A percentile compares a stretch with the other conserved stretches of the same genome.
These are phyloP conservation scores for Cheilosia urbana DNA, from an alignment of 2,888 invertebrate genomes.

Conservation along the genomic window DNA sequence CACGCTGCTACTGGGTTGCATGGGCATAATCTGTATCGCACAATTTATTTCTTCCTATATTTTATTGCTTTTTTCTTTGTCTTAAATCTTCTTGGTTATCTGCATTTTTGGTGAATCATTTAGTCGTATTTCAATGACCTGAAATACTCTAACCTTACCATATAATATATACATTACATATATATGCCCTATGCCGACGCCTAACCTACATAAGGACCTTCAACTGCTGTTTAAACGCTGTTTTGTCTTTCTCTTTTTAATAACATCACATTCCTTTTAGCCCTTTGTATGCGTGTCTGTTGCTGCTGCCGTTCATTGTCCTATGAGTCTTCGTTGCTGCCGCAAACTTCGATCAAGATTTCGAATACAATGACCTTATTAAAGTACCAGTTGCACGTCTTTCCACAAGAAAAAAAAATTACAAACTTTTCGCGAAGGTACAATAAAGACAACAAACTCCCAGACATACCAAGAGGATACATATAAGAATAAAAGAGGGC, in stretches of 20 bases:
- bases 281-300: conserved; percentile 1
- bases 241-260: background rate
- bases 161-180: background rate
- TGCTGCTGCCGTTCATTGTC: conserved; percentile 4
- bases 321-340: conserved; percentile 4
- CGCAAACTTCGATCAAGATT: conserved; percentile 49
- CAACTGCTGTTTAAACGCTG: conserved; percentile 8
- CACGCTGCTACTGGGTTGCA: too few relatives aligned
- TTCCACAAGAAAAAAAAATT: conserved; percentile 8
- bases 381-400: conserved; percentile 49
- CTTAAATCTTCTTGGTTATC: too few relatives aligned
- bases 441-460: conserved; percentile 44
- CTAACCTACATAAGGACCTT: background rate
- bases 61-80: too few relatives aligned
- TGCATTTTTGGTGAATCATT: too few relatives aligned
- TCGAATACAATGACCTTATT: conserved; percentile 68
- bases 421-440: background rate
- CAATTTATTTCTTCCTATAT: too few relatives aligned
- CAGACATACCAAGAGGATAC: conserved; percentile 56
- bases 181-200: too few relatives aligned
- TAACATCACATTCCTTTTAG: background rate
- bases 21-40: too few relatives aligned
- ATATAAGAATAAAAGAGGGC: background rate
- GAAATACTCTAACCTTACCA: too few relatives aligned
- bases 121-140: too few relatives aligned